Conservation (phyloP, 2,797 vertebrate species). For the Phoeniculus purpureus region DNA sequence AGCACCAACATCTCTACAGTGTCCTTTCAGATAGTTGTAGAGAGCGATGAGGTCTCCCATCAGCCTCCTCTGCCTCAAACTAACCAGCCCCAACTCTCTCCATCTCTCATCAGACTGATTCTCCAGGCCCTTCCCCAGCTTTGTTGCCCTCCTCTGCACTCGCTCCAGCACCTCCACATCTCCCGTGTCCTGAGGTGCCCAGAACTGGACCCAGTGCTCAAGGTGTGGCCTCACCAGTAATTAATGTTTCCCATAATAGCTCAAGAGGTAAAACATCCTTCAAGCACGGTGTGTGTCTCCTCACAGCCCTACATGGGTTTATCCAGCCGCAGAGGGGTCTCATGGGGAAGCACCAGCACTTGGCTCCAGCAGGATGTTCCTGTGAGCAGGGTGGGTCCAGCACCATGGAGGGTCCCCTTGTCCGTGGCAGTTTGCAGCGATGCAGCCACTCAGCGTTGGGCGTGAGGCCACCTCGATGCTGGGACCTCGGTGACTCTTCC, state of each 20-base stretch:
- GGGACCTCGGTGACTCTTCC: neutral
- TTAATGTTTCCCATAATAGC: neutral
- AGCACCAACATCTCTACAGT: too few species aligned
- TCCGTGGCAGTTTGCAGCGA: neutral
- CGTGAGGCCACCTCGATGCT: rapidly evolving
- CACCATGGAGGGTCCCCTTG: rapidly evolving
- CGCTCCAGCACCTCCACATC: too few species aligned
- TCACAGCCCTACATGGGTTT: neutral
- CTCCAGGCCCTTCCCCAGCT: too few species aligned
- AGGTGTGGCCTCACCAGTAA: too few species aligned
- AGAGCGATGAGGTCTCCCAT: too few species aligned
- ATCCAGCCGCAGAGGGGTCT: neutral
- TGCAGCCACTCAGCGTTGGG: rapidly evolving
- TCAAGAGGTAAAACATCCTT: neutral
- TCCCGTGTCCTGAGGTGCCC: too few species aligned
- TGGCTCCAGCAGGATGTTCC: neutral
- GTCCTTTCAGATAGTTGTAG: too few species aligned
- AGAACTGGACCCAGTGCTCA: too few species aligned
- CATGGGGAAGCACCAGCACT: neutral
- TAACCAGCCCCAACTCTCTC: too few species aligned
- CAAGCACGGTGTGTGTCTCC: neutral
- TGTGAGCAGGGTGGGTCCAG: rapidly evolving
- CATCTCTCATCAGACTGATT: too few species aligned
- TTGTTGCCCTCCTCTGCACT: too few species aligned
- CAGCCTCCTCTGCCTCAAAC: too few species aligned